Evolutionary conservation across 1,140 invertebrate species (phyloP), one percentile per base, ranked within the genome.

Genomic region (Goniozus legneri): DNA sequence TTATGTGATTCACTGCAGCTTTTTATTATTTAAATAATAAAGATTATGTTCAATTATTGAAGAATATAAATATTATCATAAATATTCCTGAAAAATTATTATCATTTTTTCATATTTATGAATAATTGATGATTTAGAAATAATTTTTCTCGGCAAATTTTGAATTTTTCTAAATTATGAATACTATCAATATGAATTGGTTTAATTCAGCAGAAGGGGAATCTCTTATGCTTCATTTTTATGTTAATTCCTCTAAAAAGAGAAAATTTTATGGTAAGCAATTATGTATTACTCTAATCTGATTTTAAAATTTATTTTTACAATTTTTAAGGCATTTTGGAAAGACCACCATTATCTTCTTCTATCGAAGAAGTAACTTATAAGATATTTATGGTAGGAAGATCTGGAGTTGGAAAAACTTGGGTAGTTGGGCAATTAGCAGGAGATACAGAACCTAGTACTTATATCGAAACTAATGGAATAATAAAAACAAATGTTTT

Each of bases 321-420:
- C 16, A 15, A 12, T 57, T 27, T 61, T 66, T 20, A 40, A 82
- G 81, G 81, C 27, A 61, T 82, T 41, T 57, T 83, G 21, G 81
- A 83, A 55, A 69, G 69, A 31, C 80, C 81, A n/a, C 65, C 59
- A 39, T 45, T 80, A 32, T 68, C 77, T 8, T 46, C 71, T 12
- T 69, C 69, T 4, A 67, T 78, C 8, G 79, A 82, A 53, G 80
- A 83, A 67, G 78, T 79, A n/a, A 75, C 66, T 3, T 84, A 82
- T 50, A 84, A 84, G 59, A 64, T 84, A 21, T 78, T 81, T 52
- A 64, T 83, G 48, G 65, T 75, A 20, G 81, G 82, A 8, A 81
- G 79, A 67, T 66, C 74, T 20, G 79, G 80, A 3, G 75, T 79
- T 27, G 81, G 81, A 7, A 84, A 83, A 58, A 79, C 79, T 3